Evolutionary conservation across 2,888 invertebrate species (phyloP).

Genomic region (Drosophila fulvimacula): DNA sequence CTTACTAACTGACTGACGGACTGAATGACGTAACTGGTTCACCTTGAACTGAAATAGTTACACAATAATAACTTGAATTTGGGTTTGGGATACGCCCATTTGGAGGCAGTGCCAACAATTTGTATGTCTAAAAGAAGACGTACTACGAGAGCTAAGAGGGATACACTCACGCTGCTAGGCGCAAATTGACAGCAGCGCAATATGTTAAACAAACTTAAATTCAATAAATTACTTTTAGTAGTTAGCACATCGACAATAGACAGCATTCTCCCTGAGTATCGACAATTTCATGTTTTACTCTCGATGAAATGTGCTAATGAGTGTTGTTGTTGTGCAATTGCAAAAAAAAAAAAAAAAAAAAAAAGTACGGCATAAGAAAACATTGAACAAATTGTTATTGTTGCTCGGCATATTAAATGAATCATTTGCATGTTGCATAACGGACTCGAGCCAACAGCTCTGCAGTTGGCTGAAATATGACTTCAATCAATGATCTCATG

Average conservation of each 20-base stretch:
- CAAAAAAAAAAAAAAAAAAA: slow-evolving; percentile 14
- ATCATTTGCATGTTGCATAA: slow-evolving; percentile 67
- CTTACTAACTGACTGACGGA: slow-evolving; percentile 8
- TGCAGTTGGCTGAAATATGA: slow-evolving; percentile 53
- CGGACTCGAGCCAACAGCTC: slow-evolving; percentile 8
- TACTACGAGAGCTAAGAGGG: slow-evolving; percentile 25
- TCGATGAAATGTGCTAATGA: slow-evolving; percentile 47
- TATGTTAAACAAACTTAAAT: slow-evolving; percentile 45
- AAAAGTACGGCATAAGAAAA: slow-evolving; percentile 9
- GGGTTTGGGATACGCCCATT: slow-evolving; percentile 8
- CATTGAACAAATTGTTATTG: slow-evolving; percentile 33
- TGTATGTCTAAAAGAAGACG: slow-evolving; percentile 3
- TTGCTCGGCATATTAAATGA: slow-evolving; percentile 45
- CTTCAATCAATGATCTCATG: slow-evolving; percentile 64
- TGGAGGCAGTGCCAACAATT: slow-evolving; percentile 8
- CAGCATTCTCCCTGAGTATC: slow-evolving; percentile 10
- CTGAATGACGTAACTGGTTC: slow-evolving; percentile 47
- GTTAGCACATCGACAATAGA: slow-evolving; percentile 48
- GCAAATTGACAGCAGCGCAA: slow-evolving; percentile 55
- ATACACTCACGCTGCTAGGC: neutral
- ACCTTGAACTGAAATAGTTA: slow-evolving; percentile 66
- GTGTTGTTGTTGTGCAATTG: slow-evolving; percentile 56
- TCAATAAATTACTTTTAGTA: slow-evolving; percentile 64
- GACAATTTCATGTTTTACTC: slow-evolving; percentile 17
- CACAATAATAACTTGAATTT: slow-evolving; percentile 21